Evolutionary conservation across 1,140 invertebrate genomes (phyloP).

Genomic region (Hycleus phaleratus): DNA sequence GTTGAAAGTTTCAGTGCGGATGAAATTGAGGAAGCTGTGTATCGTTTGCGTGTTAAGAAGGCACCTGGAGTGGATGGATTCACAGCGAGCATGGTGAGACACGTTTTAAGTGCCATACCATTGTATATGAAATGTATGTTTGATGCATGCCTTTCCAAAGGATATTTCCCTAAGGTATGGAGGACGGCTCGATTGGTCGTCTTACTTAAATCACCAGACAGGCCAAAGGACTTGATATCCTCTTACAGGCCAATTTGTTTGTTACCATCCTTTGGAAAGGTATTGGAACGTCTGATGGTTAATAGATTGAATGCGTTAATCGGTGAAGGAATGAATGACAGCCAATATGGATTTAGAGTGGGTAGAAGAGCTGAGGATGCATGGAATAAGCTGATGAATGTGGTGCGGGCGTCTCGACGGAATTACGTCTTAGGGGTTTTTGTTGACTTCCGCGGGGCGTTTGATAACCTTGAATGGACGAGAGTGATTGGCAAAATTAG

Average conservation of each 20-base stretch:
- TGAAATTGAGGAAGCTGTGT: too few relatives aligned
- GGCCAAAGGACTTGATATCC: constrained; percentile 1
- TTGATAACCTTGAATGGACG: constrained; percentile 41
- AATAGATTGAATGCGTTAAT: constrained; percentile 4
- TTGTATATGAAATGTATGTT: too few relatives aligned
- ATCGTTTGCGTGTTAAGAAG: too few relatives aligned
- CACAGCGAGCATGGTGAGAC: too few relatives aligned
- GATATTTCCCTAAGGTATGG: constrained; percentile 10
- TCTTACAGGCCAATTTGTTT: constrained; percentile 34
- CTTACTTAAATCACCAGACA: constrained; percentile 21
- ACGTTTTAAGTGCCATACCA: too few relatives aligned
- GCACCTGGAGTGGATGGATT: too few relatives aligned
- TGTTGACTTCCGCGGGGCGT: constrained; percentile 43
- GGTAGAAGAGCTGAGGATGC: constrained; percentile 37
- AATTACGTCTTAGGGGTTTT: constrained; percentile 36
- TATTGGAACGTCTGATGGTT: constrained; percentile 28
- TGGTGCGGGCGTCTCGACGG: neutral
- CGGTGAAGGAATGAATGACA: neutral
- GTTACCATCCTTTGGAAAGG: constrained; percentile 28
- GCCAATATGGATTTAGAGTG: constrained; percentile 34
- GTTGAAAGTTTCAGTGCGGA: too few relatives aligned
- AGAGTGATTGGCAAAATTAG: constrained; percentile 21
- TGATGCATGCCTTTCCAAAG: neutral
- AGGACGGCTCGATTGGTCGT: constrained; percentile 22
- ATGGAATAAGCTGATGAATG: neutral